Evolutionary conservation across 2,797 vertebrate genomes (phyloP).

Genomic region (Siniperca obscura): DNA sequence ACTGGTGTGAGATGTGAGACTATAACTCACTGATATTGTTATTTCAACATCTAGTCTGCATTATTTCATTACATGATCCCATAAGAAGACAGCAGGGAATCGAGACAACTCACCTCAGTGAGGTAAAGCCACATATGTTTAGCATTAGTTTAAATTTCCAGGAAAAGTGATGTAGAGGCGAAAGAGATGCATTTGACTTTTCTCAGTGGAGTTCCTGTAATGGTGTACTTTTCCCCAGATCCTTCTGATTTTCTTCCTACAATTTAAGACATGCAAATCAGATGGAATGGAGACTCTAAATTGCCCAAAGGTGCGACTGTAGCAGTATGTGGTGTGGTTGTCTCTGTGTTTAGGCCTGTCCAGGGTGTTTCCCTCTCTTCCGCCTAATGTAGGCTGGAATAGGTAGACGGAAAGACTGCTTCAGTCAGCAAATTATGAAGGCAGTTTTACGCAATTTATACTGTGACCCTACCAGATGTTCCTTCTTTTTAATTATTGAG

Average conservation of each 20-base stretch:
- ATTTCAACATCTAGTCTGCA: conserved; percentile 33
- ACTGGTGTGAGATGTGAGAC: not conserved
- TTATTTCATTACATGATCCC: conserved; percentile 14
- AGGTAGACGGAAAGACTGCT: not conserved
- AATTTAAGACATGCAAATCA: conserved; percentile 4
- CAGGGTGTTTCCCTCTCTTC: not conserved
- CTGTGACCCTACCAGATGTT: not conserved
- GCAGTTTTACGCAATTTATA: not conserved
- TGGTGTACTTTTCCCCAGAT: not conserved
- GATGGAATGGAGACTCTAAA: not conserved
- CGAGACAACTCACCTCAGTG: conserved; percentile 28
- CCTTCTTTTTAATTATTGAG: not conserved
- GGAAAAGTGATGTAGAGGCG: not conserved
- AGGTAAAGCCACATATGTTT: conserved; percentile 25
- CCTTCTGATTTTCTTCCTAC: not conserved
- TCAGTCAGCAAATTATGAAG: not conserved
- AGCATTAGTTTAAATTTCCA: conserved; percentile 1
- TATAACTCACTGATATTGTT: not conserved
- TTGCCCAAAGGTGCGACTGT: not conserved
- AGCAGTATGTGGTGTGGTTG: not conserved
- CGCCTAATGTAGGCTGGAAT: not conserved
- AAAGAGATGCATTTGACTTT: not conserved
- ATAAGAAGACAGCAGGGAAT: not conserved
- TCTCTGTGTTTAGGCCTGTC: conserved; percentile 12
- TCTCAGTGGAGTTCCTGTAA: not conserved